phyloP scores from a whole-genome alignment of 2,888 invertebrate species.

The Lasioglossum pauxillum region DNA sequence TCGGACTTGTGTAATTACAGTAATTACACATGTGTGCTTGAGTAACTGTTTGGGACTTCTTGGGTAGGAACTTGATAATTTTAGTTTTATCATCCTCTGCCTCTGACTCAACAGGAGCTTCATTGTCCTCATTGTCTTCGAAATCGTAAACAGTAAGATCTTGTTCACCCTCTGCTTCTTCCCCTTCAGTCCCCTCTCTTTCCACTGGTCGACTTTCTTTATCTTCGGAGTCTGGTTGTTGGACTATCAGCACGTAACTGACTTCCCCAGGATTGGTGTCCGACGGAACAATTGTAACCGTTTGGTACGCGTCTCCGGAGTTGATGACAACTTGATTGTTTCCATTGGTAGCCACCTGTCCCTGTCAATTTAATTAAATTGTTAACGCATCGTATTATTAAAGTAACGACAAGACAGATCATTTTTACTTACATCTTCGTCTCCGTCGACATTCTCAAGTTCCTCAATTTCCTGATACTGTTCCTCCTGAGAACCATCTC shows the following conservation, averaged over 20 bases:
- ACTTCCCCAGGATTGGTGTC: constrained; percentile 92
- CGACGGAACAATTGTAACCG: constrained; percentile 93
- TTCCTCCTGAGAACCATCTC: constrained; percentile 82
- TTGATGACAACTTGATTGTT: constrained; percentile 86
- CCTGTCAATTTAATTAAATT: constrained; percentile 65
- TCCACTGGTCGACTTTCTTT: constrained; percentile 85
- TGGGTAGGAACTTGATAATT: constrained; percentile 87
- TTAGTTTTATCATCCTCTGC: constrained; percentile 88
- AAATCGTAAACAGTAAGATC: constrained; percentile 83
- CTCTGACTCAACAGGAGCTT: constrained; percentile 86
- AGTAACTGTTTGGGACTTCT: constrained; percentile 87
- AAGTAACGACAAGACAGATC: background rate
- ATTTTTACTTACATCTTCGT: constrained; percentile 83
- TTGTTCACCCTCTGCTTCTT: constrained; percentile 85
- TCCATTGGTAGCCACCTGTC: constrained; percentile 71
- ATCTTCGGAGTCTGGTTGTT: constrained; percentile 88
- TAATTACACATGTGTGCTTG: constrained; percentile 94
- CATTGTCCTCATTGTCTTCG: constrained; percentile 84
- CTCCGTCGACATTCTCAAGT: constrained; percentile 85
- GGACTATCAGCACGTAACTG: constrained; percentile 94
- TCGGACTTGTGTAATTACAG: constrained; percentile 96
- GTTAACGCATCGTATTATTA: background rate
- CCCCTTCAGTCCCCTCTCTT: constrained; percentile 83
- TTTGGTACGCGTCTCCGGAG: constrained; percentile 89
- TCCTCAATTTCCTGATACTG: constrained; percentile 84